Evolutionary conservation across 37 sponge, comb jelly and placozoan genomes (phyloP).

Genomic region (Amphimedon queenslandica): DNA sequence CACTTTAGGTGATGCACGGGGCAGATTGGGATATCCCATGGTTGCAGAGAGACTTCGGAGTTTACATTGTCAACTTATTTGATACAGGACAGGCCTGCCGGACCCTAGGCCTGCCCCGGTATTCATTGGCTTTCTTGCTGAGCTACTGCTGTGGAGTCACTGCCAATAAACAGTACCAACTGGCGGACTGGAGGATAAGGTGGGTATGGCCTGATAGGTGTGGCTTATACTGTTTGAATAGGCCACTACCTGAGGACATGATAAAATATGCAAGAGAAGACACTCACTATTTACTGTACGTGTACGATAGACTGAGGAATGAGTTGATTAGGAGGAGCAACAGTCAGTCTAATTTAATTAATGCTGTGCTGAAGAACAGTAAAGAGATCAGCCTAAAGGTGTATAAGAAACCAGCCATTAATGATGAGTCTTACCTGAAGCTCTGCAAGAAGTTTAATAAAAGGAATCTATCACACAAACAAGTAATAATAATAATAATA

Average conservation of each 20-base stretch:
- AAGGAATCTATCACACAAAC: neutral
- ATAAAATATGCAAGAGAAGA: conserved; percentile 93
- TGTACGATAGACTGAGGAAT: conserved; percentile 86
- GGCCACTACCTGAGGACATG: conserved; percentile 88
- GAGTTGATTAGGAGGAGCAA: conserved; percentile 77
- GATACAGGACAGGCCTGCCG: conserved; percentile 87
- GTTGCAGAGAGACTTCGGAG: conserved; percentile 93
- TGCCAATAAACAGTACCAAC: conserved; percentile 92
- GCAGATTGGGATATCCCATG: conserved; percentile 85
- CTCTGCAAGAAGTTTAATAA: conserved; percentile 68
- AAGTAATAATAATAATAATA: neutral
- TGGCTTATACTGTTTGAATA: neutral
- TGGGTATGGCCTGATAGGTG: neutral
- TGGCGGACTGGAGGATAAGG: conserved; percentile 98
- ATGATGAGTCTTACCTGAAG: conserved; percentile 48
- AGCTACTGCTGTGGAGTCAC: conserved; percentile 81
- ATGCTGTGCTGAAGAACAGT: conserved; percentile 44
- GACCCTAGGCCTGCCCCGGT: conserved; percentile 63
- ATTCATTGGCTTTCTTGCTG: conserved; percentile 87
- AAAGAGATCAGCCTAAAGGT: conserved; percentile 54
- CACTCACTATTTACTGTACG: conserved; percentile 95
- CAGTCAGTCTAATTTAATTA: conserved; percentile 34
- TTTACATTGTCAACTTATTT: conserved; percentile 96
- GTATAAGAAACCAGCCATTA: conserved; percentile 69
- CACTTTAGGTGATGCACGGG: conserved; percentile 87